Evolutionary conservation across 2,888 invertebrate species (phyloP).

Genomic region (Stenotaenia linearis): DNA sequence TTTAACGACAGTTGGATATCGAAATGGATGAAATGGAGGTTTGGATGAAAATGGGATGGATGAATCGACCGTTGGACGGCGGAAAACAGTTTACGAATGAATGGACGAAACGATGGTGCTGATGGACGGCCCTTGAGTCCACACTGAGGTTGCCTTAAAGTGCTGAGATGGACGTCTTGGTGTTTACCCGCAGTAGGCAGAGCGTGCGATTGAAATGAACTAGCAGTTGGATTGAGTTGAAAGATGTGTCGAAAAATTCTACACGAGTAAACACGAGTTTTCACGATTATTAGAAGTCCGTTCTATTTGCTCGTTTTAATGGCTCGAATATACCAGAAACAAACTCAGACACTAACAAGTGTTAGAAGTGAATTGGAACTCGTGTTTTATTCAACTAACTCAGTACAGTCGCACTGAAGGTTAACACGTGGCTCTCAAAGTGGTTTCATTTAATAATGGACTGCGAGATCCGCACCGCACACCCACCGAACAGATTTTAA

Average conservation of each 20-base stretch:
- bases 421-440: slow-evolving; percentile 5
- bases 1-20: not conserved
- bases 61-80: not conserved
- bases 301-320: not conserved
- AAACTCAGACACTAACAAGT: too few species aligned
- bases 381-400: not conserved
- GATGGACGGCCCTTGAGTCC: slow-evolving; percentile 7
- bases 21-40: not conserved
- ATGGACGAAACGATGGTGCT: slow-evolving; percentile 7
- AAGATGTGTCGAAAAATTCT: not conserved
- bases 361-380: too few species aligned
- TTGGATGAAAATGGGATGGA: not conserved
- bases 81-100: slow-evolving; percentile 13
- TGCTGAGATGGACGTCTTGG: slow-evolving; percentile 23
- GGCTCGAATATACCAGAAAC: too few species aligned
- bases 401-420: not conserved
- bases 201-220: slow-evolving; percentile 8
- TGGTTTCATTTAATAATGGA: slow-evolving; percentile 20
- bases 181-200: not conserved
- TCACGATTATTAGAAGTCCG: too few species aligned
- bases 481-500: not conserved
- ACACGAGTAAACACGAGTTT: not conserved
- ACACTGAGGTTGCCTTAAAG: slow-evolving; percentile 6
- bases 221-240: not conserved
- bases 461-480: not conserved